Percentiles rank a stretch among this genome's conserved stretches.
These are phyloP conservation scores for Timandra comae DNA, from an alignment of 2,888 invertebrate genomes.

Conservation along the genomic window DNA sequence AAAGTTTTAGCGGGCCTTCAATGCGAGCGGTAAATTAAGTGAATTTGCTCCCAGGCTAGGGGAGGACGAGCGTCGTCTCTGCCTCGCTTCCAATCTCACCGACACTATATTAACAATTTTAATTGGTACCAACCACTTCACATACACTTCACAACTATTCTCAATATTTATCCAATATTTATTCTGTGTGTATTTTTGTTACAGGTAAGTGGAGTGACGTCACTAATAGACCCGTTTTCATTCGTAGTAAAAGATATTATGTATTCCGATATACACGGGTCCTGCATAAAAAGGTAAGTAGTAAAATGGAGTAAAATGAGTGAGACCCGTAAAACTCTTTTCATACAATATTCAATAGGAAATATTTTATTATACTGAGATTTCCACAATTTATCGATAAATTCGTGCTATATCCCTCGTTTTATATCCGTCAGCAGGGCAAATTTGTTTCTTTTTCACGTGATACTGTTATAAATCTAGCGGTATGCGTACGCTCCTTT, in stretches of 20 bases:
- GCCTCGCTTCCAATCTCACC: slow-evolving; percentile 49
- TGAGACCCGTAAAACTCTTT: slow-evolving; percentile 67
- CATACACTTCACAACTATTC: not conserved
- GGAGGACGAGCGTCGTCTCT: slow-evolving; percentile 29
- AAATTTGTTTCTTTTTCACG: slow-evolving; percentile 73
- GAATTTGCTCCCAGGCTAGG: slow-evolving; percentile 54
- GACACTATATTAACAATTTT: slow-evolving; percentile 46
- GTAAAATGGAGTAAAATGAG: slow-evolving; percentile 69
- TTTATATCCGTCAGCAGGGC: slow-evolving; percentile 67
- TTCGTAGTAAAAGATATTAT: slow-evolving; percentile 33
- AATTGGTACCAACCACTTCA: slow-evolving; percentile 32
- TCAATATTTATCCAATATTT: not conserved
- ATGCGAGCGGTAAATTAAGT: slow-evolving; percentile 63
- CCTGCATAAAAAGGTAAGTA: slow-evolving; percentile 64
- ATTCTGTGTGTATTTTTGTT: slow-evolving; percentile 39
- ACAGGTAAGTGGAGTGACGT: slow-evolving; percentile 48
- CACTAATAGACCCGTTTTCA: slow-evolving; percentile 36
- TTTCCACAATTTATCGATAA: slow-evolving; percentile 73
- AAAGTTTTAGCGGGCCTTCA: slow-evolving; percentile 63
- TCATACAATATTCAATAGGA: slow-evolving; percentile 74
- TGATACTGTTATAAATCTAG: slow-evolving; percentile 71
- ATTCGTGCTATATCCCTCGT: slow-evolving; percentile 65
- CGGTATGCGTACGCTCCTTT: slow-evolving; percentile 65
- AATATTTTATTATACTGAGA: slow-evolving; percentile 73
- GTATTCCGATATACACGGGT: slow-evolving; percentile 44